A percentile compares a stretch with the other conserved stretches of the same genome.
These are phyloP conservation scores for Poeciliopsis presidionis DNA, from an alignment of 2,797 vertebrate species.

Conservation along the genomic window DNA sequence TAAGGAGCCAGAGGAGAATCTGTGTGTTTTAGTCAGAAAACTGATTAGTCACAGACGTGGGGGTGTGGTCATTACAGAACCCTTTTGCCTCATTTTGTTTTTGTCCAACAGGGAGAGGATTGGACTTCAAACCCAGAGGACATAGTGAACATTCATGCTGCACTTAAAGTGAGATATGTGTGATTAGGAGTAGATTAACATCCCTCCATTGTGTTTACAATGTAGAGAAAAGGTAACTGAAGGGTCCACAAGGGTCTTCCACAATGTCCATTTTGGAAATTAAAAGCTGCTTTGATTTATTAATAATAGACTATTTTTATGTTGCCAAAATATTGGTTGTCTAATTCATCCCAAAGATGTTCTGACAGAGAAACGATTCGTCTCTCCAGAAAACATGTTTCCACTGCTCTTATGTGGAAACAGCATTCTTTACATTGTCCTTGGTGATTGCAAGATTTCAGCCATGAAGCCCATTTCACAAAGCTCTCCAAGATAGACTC, in stretches of 20 bases:
- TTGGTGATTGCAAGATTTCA: background rate
- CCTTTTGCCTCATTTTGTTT: conserved; percentile 1
- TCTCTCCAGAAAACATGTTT: background rate
- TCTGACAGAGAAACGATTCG: background rate
- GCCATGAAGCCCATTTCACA: background rate
- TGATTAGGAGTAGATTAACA: background rate
- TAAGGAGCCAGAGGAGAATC: background rate
- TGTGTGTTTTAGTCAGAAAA: background rate
- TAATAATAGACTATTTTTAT: background rate
- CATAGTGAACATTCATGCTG: background rate
- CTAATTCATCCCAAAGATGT: background rate
- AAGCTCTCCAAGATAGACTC: background rate
- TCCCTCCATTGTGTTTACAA: background rate
- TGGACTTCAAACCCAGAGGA: conserved; percentile 5
- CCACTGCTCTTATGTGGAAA: background rate
- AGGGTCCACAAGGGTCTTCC: background rate
- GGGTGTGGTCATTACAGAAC: background rate
- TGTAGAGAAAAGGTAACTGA: background rate
- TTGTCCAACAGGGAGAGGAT: background rate
- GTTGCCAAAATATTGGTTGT: background rate
- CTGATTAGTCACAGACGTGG: background rate
- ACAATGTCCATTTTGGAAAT: background rate
- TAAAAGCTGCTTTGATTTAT: background rate
- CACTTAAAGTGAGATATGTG: background rate
- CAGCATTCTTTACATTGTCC: too few relatives aligned